Base-by-base conservation (phyloP, 2,888 invertebrate genomes). In the Dynastes grantii region DNA sequence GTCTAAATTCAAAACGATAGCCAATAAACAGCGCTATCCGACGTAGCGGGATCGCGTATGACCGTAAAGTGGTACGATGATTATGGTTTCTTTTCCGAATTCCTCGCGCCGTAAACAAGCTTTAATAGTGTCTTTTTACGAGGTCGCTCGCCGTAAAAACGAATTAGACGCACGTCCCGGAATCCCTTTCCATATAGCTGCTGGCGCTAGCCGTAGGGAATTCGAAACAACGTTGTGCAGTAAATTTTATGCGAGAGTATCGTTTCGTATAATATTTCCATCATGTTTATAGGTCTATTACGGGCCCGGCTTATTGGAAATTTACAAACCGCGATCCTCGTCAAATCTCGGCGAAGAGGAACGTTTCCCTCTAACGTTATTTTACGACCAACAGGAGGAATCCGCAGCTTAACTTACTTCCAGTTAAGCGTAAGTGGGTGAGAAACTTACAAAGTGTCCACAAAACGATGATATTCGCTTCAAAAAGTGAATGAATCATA, bases 91-190 rank as follows among this genome's bases (percentile, higher is more conserved):
- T 27, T 29, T 63, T 29, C 63, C 63, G 32, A 63, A 27, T 29
- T 63, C 29, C 63, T 0, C 63, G 63, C 63, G 29, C 13, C 63
- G 63, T 63, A 63, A 63, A 63, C 63, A 63, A 63, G 22, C 63
- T 63, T 63, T 63, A 63, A 63, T 32, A 27, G 63, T 63, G 63
- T 63, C 63, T 63, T 63, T 63, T 63, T 63, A 63, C 29, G 63
- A 29, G 27, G 63, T 63, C 63, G 27, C 32, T 29, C 27, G 32
- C 63, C 63, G 32, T 63, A 63, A 63, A 63, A 63, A 11, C 63
- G 63, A 63, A 63, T 63, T 63, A 63, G 32, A 32, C 63, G 63
- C 11, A 16, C 16, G 32, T 63, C 32, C 9, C 32, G 63, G 0
- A 63, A 63, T 29, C 63, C 55, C 13, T 16, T 6, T 6, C 13